Conservation (phyloP, 2,888 invertebrate species). For the Gryllus longicercus region DNA sequence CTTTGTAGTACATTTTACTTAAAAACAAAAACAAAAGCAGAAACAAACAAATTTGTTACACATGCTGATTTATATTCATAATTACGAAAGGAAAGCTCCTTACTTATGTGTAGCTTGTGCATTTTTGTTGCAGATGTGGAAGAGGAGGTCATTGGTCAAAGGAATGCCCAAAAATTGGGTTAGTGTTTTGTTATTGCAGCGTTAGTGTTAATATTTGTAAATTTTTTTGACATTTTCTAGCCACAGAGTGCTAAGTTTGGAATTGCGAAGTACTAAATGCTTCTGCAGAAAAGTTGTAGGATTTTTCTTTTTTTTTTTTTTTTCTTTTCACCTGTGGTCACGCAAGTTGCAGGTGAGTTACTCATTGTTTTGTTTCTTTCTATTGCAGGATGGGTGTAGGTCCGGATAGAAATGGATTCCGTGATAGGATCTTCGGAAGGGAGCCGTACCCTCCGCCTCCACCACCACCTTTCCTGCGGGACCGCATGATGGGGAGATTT, state of each 20-base stretch:
- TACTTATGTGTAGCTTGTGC: not conserved
- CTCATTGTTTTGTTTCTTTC: conserved; percentile 26
- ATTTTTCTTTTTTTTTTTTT: conserved; percentile 2
- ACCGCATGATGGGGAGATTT: conserved; percentile 88
- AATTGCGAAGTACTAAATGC: conserved; percentile 10
- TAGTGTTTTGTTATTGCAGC: conserved; percentile 32
- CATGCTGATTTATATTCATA: not conserved
- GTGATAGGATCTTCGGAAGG: conserved; percentile 79
- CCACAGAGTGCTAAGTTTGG: conserved; percentile 17
- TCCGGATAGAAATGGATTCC: conserved; percentile 75
- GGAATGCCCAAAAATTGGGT: conserved; percentile 79
- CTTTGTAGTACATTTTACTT: not conserved
- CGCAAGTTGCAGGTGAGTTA: conserved; percentile 11
- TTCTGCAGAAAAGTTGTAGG: conserved; percentile 4
- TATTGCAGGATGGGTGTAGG: conserved; percentile 53
- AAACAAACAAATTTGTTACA: not conserved
- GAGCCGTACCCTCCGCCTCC: conserved; percentile 89
- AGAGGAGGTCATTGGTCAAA: conserved; percentile 95
- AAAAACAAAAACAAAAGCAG: not conserved
- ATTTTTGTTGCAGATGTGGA: conserved; percentile 78
- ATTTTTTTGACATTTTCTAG: conserved; percentile 1
- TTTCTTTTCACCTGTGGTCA: not conserved
- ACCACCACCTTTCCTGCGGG: conserved; percentile 81
- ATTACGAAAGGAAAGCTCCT: not conserved
- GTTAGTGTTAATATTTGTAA: conserved; percentile 1